Percentiles rank a stretch among this genome's conserved stretches.
Conservation (phyloP, 2,888 invertebrate genomes). For the Rotaria socialis region DNA sequence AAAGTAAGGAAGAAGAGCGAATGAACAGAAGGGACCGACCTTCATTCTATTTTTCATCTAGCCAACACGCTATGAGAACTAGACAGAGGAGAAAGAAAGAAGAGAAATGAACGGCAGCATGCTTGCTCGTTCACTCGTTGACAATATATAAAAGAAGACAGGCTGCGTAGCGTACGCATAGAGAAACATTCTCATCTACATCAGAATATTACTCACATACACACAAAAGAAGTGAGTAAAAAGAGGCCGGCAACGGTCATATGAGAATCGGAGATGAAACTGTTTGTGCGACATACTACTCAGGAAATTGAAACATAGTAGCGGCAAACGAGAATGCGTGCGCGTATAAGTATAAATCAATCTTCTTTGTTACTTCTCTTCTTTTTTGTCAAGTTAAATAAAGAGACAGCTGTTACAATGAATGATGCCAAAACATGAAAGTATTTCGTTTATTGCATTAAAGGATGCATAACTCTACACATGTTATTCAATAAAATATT, state of each 20-base stretch:
- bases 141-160: background rate
- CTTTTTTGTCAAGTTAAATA: background rate
- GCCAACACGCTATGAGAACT: background rate
- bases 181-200: background rate
- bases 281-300: conserved; percentile 6
- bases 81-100: background rate
- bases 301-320: conserved; percentile 27
- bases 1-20: background rate
- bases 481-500: background rate
- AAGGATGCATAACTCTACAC: background rate
- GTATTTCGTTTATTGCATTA: background rate
- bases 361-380: background rate
- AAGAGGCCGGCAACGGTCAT: background rate
- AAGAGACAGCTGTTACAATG: background rate
- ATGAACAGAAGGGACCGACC: background rate
- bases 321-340: background rate
- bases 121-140: background rate
- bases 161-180: background rate
- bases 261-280: background rate
- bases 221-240: conserved; percentile 20
- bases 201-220: background rate
- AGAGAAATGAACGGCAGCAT: conserved; percentile 13
- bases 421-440: background rate
- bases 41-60: background rate
- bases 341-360: background rate